These are phyloP conservation scores for Heliconius aoede DNA, from an alignment of 2,888 invertebrate species.

Conservation along the genomic window DNA sequence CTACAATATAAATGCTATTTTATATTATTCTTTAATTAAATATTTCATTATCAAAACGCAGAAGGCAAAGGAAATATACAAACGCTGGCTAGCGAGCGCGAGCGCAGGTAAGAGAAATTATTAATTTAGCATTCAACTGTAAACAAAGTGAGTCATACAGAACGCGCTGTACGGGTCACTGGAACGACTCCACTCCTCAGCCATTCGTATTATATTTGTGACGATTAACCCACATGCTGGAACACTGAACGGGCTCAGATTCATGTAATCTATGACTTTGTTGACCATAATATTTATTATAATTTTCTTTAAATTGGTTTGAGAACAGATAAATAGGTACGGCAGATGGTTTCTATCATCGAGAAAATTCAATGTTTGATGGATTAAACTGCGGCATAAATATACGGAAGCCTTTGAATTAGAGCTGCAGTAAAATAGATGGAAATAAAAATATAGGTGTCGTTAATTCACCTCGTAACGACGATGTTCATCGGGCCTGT, in stretches of 20 bases:
- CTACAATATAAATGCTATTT: too few species aligned
- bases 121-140: slow-evolving; percentile 39
- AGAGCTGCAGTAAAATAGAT: slow-evolving; percentile 34
- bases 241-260: slow-evolving; percentile 59
- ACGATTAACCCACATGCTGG: slow-evolving; percentile 72
- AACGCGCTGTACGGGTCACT: slow-evolving; percentile 61
- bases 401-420: slow-evolving; percentile 37
- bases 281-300: slow-evolving; percentile 51
- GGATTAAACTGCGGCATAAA: slow-evolving; percentile 21
- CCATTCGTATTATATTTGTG: slow-evolving; percentile 63
- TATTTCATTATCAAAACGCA: not conserved
- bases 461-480: slow-evolving; percentile 39
- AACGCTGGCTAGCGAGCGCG: slow-evolving; percentile 1
- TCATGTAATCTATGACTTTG: slow-evolving; percentile 57
- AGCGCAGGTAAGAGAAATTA: slow-evolving; percentile 37
- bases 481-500: slow-evolving; percentile 28
- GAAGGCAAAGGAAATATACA: slow-evolving; percentile 31
- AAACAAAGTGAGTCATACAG: slow-evolving; percentile 54
- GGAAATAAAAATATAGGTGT: slow-evolving; percentile 38
- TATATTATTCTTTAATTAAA: not conserved
- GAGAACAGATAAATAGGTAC: slow-evolving; percentile 33
- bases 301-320: slow-evolving; percentile 43
- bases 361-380: slow-evolving; percentile 18
- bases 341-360: slow-evolving; percentile 22
- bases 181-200: slow-evolving; percentile 60